phyloP scores from a whole-genome alignment of 2,797 vertebrate genomes.

The Sebastes nivosus region DNA sequence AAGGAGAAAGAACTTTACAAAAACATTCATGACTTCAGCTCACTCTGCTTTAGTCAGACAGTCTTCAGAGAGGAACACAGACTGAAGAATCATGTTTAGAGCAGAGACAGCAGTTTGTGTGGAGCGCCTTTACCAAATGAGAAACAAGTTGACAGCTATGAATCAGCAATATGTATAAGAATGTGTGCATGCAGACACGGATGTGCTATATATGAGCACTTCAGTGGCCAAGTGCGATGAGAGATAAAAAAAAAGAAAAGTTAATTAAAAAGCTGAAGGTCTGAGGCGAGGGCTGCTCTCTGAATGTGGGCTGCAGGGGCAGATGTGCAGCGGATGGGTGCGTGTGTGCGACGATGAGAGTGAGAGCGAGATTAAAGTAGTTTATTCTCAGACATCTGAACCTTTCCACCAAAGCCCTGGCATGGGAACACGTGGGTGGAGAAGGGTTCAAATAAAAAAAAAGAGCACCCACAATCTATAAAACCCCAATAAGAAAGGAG shows the following conservation, averaged over 20 bases:
- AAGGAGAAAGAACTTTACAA: slow-evolving; percentile 10
- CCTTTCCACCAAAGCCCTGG: slow-evolving; percentile 54
- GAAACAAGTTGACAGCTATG: slow-evolving; percentile 34
- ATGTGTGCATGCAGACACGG: slow-evolving; percentile 38
- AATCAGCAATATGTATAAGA: slow-evolving; percentile 24
- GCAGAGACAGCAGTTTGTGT: slow-evolving; percentile 29
- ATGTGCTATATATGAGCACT: slow-evolving; percentile 58
- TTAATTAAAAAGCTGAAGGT: slow-evolving; percentile 77
- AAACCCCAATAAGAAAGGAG: slow-evolving; percentile 61
- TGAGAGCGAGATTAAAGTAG: slow-evolving; percentile 66
- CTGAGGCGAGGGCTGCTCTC: slow-evolving; percentile 68
- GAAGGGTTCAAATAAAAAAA: slow-evolving; percentile 32
- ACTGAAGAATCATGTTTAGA: slow-evolving; percentile 12
- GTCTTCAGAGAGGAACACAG: slow-evolving; percentile 21
- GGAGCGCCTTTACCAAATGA: slow-evolving; percentile 25
- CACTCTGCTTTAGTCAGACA: slow-evolving; percentile 22
- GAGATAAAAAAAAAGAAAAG: slow-evolving; percentile 20
- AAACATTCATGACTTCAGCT: slow-evolving; percentile 55
- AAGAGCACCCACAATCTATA: slow-evolving; percentile 51
- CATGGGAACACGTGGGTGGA: slow-evolving; percentile 55
- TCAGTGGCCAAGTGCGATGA: slow-evolving; percentile 38
- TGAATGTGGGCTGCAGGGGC: slow-evolving; percentile 63
- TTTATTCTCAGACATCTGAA: slow-evolving; percentile 79
- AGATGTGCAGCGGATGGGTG: slow-evolving; percentile 66
- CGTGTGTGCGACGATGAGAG: slow-evolving; percentile 24